Base-by-base conservation (phyloP, 1,140 invertebrate genomes). In the Mactra quadrangularis region DNA sequence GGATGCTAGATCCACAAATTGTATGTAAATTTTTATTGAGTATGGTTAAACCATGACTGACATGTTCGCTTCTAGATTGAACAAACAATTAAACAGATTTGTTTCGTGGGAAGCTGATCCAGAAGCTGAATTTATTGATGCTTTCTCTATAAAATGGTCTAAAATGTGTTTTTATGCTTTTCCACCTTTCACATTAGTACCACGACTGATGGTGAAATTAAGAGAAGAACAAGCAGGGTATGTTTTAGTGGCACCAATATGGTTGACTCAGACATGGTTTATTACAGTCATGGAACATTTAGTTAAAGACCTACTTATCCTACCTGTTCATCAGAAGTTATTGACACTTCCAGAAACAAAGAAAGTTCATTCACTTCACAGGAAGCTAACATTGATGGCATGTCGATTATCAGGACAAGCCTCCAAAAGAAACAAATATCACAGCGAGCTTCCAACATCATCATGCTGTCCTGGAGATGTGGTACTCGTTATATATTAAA, bases 31-130 rank as follows among this genome's bases (percentile, higher is more conserved):
- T 84, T 0, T 41, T 66, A 27, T 7, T 57, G 9, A 41, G 31
- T 9, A 77, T 27, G 0, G 50, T 27, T 6, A 27, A 31, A 33
- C 62, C 25, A 13, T 55, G 0, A 75, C 70, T 64, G 85, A 86
- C 45, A 1, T 86, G 31, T 84, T 86, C 84, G 82, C 82, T 6
- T 86, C 82, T 19, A 57, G 85, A 41, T 45, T 78, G 11, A 84
- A 86, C 50, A 33, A 57, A 6, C 76, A 85, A 45, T 13, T 84
- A 2, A 15, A 22, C n/a, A 60, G n/a, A 45, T 86, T 68, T 82
- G 77, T 76, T 19, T 70, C 85, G 27, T 82, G 47, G 59, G 19
- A 64, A 27, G 72, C 81, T 29, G 79, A 85, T 78, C 53, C 84
- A 50, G 33, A 50, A 19, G 71, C 82, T 29, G 19, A 27, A 47